Percentiles rank a stretch among this genome's conserved stretches.
phyloP scores from a whole-genome alignment of 1,140 invertebrate genomes.

The Metopolophium dirhodum region DNA sequence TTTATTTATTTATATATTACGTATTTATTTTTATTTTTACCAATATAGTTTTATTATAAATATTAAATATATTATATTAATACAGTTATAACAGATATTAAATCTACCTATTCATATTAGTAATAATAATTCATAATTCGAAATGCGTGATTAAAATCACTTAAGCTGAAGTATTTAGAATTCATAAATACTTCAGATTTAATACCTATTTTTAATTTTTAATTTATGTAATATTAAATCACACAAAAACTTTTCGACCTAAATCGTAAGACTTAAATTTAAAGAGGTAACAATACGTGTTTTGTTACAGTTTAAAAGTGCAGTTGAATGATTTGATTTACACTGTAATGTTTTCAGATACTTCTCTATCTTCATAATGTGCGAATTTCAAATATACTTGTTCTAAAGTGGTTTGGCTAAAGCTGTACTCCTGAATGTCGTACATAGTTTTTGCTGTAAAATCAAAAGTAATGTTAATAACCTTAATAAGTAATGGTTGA shows the following conservation, averaged over 20 bases:
- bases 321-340: not conserved
- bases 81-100: not conserved
- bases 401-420: slow-evolving; percentile 84
- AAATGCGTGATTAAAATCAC: not conserved
- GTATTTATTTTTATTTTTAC: too few relatives aligned
- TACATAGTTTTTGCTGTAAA: slow-evolving; percentile 72
- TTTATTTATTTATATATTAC: too few relatives aligned
- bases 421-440: slow-evolving; percentile 81
- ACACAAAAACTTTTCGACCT: not conserved
- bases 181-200: not conserved
- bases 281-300: not conserved
- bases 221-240: not conserved
- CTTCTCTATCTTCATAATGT: slow-evolving; percentile 63
- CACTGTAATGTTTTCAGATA: not conserved
- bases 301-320: not conserved
- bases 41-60: too few relatives aligned
- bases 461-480: not conserved
- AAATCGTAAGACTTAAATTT: not conserved
- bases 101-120: not conserved
- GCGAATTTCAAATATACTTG: slow-evolving; percentile 88
- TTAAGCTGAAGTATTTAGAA: not conserved
- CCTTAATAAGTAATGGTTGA: not conserved
- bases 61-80: too few relatives aligned
- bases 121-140: not conserved
- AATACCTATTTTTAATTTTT: not conserved